Percentiles rank a stretch among this genome's conserved stretches.
phyloP scores from a whole-genome alignment of 2,888 invertebrate genomes.

The Drosophila mercatorum region DNA sequence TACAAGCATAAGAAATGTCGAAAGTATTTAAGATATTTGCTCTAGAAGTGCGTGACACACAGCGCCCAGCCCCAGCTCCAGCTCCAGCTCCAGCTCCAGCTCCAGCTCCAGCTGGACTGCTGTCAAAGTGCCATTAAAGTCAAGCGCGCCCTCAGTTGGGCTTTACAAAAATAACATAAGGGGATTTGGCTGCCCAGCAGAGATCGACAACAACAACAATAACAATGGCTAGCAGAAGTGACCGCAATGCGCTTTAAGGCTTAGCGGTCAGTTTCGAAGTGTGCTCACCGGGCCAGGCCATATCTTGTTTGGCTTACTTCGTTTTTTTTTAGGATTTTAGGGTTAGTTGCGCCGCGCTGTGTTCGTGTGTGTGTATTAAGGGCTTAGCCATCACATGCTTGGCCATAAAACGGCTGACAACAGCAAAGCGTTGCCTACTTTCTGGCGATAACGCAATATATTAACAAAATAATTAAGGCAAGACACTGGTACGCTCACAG shows the following conservation, averaged over 20 bases:
- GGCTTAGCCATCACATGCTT: constrained; percentile 49
- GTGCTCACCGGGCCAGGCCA: constrained; percentile 10
- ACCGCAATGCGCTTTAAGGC: constrained; percentile 70
- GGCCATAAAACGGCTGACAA: constrained; percentile 42
- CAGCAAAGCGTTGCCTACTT: constrained; percentile 21
- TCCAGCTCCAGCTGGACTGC: constrained; percentile 2
- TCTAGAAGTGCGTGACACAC: constrained; percentile 31
- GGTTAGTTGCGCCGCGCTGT: constrained; percentile 29
- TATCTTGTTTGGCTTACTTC: constrained; percentile 4
- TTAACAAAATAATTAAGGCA: constrained; percentile 64
- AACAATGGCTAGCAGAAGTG: constrained; percentile 37
- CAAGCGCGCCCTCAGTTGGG: constrained; percentile 30
- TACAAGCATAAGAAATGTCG: constrained; percentile 36
- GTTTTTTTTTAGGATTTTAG: background rate
- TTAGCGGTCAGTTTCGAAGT: constrained; percentile 44
- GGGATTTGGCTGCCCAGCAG: constrained; percentile 29
- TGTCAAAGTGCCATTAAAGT: constrained; percentile 45
- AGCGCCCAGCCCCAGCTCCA: background rate
- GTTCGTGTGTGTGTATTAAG: constrained; percentile 35
- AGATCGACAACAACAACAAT: constrained; percentile 20
- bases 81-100: background rate
- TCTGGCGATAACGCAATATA: constrained; percentile 29
- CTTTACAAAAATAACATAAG: constrained; percentile 30
- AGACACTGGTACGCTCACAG: background rate
- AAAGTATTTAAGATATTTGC: constrained; percentile 53